Conservation (phyloP, 2,888 invertebrate genomes). For the Microdon myrmicae region DNA sequence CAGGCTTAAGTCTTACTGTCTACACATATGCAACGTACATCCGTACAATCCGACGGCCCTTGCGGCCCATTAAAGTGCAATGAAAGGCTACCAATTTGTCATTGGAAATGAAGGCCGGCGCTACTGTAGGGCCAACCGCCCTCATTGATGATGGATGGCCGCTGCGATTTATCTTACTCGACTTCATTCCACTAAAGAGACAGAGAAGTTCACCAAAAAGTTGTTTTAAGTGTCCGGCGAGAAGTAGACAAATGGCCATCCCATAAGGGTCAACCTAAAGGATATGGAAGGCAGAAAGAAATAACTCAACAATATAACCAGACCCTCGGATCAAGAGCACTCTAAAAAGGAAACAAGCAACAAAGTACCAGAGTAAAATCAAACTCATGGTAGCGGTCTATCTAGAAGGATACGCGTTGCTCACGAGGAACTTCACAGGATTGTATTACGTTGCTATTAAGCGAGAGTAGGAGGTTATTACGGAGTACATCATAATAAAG, state of each 20-base stretch:
- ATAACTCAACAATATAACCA: conserved; percentile 32
- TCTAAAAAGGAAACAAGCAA: too few species aligned
- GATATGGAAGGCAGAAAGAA: conserved; percentile 11
- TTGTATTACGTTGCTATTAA: too few species aligned
- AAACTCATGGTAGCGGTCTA: too few species aligned
- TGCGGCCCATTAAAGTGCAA: conserved; percentile 49
- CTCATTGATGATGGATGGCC: conserved; percentile 49
- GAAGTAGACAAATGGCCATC: conserved; percentile 45
- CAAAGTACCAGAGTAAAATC: too few species aligned
- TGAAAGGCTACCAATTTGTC: conserved; percentile 51
- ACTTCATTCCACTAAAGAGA: conserved; percentile 29
- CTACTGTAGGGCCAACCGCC: too few species aligned
- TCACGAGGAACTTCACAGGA: too few species aligned
- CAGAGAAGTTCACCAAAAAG: conserved; percentile 43
- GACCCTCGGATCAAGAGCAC: conserved; percentile 11
- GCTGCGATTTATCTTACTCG: conserved; percentile 49
- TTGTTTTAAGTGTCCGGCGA: conserved; percentile 43
- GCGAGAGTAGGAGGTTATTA: too few species aligned
- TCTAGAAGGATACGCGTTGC: too few species aligned
- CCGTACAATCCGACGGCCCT: conserved; percentile 39
- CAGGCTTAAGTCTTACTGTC: conserved; percentile 31
- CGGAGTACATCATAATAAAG: too few species aligned
- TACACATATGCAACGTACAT: conserved; percentile 36
- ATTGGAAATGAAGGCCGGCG: conserved; percentile 46
- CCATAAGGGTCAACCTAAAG: conserved; percentile 20